These are phyloP conservation scores for Nomada hirtipes DNA, from an alignment of 2,888 invertebrate species.

Conservation along the genomic window DNA sequence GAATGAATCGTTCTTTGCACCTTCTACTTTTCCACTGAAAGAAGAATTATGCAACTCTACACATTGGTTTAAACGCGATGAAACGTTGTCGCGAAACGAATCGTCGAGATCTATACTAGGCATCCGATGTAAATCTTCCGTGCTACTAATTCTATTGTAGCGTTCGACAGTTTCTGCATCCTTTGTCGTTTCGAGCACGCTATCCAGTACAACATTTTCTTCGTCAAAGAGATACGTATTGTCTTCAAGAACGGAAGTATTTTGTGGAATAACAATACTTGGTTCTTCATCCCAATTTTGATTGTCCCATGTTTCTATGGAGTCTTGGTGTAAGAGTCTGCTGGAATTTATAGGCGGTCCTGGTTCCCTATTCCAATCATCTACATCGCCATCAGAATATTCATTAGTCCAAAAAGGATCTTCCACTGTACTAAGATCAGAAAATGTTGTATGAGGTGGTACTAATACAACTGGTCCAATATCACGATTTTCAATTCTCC, in stretches of 20 bases:
- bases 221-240: constrained; percentile 52
- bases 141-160: background rate
- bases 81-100: background rate
- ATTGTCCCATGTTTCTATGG: constrained; percentile 52
- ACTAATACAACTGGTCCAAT: constrained; percentile 70
- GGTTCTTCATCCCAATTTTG: constrained; percentile 63
- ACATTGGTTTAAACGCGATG: constrained; percentile 15
- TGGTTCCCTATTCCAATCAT: constrained; percentile 59
- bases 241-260: constrained; percentile 19
- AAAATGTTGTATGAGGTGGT: constrained; percentile 61
- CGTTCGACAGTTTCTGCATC: background rate
- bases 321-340: constrained; percentile 14
- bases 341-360: constrained; percentile 45
- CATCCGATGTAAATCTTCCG: background rate
- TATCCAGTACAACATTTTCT: constrained; percentile 19
- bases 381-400: constrained; percentile 22
- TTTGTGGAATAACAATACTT: constrained; percentile 59
- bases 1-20: constrained; percentile 5
- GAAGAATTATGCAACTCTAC: constrained; percentile 7
- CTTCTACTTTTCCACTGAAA: background rate
- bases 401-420: constrained; percentile 3
- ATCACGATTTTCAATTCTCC: constrained; percentile 68
- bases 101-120: constrained; percentile 1
- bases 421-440: constrained; percentile 23
- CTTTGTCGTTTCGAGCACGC: background rate